Evolutionary conservation across 35 echinoderm and acorn worm genomes (phyloP), one percentile per base, ranked within the genome.

Genomic region (Antedon bifida): DNA sequence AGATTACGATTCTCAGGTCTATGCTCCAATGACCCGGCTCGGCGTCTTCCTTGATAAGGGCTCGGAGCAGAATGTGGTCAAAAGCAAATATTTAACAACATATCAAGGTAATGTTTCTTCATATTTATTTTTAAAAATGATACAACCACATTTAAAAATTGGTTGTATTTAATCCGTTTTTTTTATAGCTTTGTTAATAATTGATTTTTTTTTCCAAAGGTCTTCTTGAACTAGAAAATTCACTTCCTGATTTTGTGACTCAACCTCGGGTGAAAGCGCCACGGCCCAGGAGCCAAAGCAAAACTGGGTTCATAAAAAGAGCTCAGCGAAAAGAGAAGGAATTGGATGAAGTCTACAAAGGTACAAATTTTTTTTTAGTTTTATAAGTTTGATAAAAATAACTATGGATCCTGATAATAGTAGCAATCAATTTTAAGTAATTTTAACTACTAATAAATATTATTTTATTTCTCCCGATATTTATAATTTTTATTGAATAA

Each of bases 61-160:
- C 9, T 99, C 91, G 0, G 91, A 93, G 75, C 90, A 99, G 88
- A 88, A 86, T 83, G 80, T 86, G 5, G 95, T 99, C 1, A 99
- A 99, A 80, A 99, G 95, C 86, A 99, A 88, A 84, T 99, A 99
- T 78, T 76, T 99, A 26, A 88, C 45, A 30, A 99, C 95, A n/a
- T 99, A 99, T 77, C 91, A 89, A 93, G 95, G 91, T 92, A 89
- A 82, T n/a, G n/a, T n/a, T n/a, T n/a, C n/a, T n/a, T n/a, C n/a
- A n/a, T n/a, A n/a, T n/a, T n/a, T n/a, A n/a, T n/a, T n/a, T n/a
- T n/a, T n/a, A n/a, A n/a, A n/a, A n/a, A n/a, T n/a, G n/a, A n/a
- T n/a, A n/a, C n/a, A n/a, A n/a, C n/a, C n/a, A n/a, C n/a, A n/a
- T n/a, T n/a, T n/a, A n/a, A n/a, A n/a, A n/a, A n/a, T n/a, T n/a